phyloP scores from a whole-genome alignment of 2,797 vertebrate species.

The Sciaenops ocellatus region DNA sequence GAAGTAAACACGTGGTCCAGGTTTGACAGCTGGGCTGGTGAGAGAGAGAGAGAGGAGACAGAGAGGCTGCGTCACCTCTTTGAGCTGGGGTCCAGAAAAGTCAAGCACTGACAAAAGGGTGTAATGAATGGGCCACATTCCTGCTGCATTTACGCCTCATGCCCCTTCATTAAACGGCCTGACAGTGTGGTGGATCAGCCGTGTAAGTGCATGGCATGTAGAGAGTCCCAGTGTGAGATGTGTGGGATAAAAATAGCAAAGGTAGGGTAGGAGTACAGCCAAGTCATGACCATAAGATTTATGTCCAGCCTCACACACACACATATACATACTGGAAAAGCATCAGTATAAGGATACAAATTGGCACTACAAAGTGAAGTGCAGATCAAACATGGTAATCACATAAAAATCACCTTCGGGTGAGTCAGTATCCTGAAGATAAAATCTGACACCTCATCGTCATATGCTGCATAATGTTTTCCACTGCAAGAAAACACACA shows the following conservation, averaged over 20 bases:
- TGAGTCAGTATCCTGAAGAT: conserved; percentile 24
- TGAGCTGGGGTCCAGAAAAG: conserved; percentile 57
- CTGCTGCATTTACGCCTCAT: conserved; percentile 47
- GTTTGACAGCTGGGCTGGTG: conserved; percentile 63
- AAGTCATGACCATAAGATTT: conserved; percentile 39
- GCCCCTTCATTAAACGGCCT: conserved; percentile 22
- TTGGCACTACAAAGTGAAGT: no score
- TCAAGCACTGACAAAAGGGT: conserved; percentile 52
- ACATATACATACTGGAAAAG: neutral
- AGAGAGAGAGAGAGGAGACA: no score
- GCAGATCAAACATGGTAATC: neutral
- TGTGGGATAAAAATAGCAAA: conserved; percentile 68
- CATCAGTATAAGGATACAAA: neutral
- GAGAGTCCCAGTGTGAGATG: conserved; percentile 20
- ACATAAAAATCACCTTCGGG: neutral
- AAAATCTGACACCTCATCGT: neutral
- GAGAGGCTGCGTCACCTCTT: conserved; percentile 52
- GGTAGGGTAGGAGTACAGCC: conserved; percentile 14
- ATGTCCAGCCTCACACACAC: neutral
- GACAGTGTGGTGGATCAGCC: conserved; percentile 33
- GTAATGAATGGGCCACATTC: conserved; percentile 64
- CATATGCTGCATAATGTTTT: neutral
- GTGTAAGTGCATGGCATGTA: conserved; percentile 16
- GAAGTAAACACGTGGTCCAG: conserved; percentile 67
- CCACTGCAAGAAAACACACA: neutral